phyloP scores from a whole-genome alignment of 2,113 vertebrate species.

The Lipophrys pholis region DNA sequence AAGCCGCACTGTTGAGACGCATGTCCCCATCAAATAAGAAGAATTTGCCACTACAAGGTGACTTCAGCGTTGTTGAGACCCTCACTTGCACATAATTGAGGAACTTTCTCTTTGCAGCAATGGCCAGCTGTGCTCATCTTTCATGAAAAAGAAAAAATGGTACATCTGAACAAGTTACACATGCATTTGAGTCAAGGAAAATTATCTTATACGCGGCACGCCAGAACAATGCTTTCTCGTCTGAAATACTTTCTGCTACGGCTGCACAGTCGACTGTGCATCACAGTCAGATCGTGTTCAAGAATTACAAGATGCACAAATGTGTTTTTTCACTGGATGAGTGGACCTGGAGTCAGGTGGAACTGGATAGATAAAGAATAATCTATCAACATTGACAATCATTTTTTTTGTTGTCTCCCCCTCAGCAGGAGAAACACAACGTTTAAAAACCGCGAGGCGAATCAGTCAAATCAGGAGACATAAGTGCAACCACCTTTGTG shows the following conservation, averaged over 20 bases:
- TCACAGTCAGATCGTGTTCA: background rate
- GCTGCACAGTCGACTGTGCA: background rate
- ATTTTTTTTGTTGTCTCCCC: too few relatives aligned
- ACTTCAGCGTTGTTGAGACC: too few relatives aligned
- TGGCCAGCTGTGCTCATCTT: background rate
- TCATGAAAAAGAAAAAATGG: background rate
- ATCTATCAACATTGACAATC: too few relatives aligned
- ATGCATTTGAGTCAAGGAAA: background rate
- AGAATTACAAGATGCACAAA: background rate
- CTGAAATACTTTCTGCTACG: background rate
- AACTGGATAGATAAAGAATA: background rate
- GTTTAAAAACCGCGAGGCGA: too few relatives aligned
- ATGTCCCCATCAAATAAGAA: background rate
- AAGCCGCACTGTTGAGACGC: slow-evolving; percentile 1
- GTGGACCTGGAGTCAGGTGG: background rate
- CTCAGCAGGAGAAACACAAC: too few relatives aligned
- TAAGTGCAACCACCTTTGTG: too few relatives aligned
- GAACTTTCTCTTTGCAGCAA: background rate
- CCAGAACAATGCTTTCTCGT: background rate
- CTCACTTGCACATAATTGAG: too few relatives aligned
- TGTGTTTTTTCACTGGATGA: slow-evolving; percentile 2
- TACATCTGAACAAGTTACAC: background rate
- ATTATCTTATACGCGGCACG: background rate
- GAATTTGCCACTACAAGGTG: too few relatives aligned
- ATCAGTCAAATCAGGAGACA: too few relatives aligned